A percentile compares a stretch with the other conserved stretches of the same genome.
Evolutionary conservation across 2,888 invertebrate species (phyloP).

Genomic region (Troglohyphantes excavatus): DNA sequence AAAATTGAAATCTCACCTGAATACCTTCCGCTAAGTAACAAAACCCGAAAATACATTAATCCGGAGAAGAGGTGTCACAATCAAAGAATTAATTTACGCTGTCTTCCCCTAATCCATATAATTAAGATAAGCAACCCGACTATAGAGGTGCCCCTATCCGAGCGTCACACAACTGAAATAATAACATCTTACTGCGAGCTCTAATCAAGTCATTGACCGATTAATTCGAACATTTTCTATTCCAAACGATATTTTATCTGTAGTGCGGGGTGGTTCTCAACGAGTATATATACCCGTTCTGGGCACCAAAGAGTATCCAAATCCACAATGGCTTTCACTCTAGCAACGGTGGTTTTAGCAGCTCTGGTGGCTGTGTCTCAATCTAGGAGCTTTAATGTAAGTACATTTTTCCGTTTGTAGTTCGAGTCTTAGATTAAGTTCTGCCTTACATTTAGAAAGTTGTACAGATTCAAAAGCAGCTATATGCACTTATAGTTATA

Average conservation of each 20-base stretch:
- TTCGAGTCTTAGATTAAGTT: neutral
- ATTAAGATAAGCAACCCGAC: slow-evolving; percentile 1
- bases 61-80: slow-evolving; percentile 13
- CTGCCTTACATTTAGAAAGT: too few relatives aligned
- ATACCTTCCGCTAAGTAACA: neutral
- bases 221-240: slow-evolving; percentile 45
- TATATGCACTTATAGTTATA: too few relatives aligned
- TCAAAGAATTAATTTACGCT: neutral
- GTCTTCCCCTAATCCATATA: neutral
- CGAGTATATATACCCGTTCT: slow-evolving; percentile 41
- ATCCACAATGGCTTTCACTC: slow-evolving; percentile 58
- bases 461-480: neutral
- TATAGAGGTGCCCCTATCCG: slow-evolving; percentile 55
- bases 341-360: slow-evolving; percentile 39
- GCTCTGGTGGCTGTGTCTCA: slow-evolving; percentile 47
- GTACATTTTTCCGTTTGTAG: slow-evolving; percentile 1
- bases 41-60: neutral
- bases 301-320: neutral
- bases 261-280: slow-evolving; percentile 30
- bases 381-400: slow-evolving; percentile 59
- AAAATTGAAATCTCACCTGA: neutral
- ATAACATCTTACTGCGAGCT: slow-evolving; percentile 39
- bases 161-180: slow-evolving; percentile 34
- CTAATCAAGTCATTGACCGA: slow-evolving; percentile 62
- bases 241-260: slow-evolving; percentile 33